These are phyloP conservation scores for Bos indicus DNA, from an alignment of 2,113 vertebrate species.

Conservation along the genomic window DNA sequence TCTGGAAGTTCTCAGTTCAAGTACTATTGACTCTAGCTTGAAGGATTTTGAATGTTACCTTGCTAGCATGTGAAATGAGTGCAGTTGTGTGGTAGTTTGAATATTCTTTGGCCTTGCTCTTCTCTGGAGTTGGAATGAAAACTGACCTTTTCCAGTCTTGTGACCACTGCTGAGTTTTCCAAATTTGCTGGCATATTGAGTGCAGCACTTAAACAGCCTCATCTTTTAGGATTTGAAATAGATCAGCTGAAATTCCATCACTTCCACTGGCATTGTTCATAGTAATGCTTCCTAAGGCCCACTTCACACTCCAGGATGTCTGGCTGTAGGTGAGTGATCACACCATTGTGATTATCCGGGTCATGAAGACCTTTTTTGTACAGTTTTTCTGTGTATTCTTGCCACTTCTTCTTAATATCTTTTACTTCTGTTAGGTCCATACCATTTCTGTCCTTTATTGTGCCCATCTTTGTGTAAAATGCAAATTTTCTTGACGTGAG, in stretches of 20 bases:
- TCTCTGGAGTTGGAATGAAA: neutral
- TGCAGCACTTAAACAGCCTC: neutral
- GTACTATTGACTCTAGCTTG: neutral
- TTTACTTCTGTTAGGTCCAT: neutral
- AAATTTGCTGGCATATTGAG: neutral
- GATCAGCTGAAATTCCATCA: neutral
- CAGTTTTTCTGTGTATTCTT: neutral
- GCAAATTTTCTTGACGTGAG: neutral
- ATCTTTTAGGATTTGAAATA: neutral
- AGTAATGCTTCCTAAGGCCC: neutral
- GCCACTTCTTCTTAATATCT: neutral
- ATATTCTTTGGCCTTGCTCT: neutral
- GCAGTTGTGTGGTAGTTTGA: neutral
- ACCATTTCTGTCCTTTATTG: neutral
- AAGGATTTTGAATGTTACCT: neutral
- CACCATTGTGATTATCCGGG: neutral
- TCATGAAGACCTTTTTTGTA: neutral
- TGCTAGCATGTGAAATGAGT: neutral
- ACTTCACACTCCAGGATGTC: neutral
- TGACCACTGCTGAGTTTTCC: neutral
- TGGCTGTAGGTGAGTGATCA: neutral
- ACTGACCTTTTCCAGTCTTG: neutral
- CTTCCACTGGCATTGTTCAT: neutral
- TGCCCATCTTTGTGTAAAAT: neutral
- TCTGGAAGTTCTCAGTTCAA: neutral